Percentiles rank a stretch among this genome's conserved stretches.
Conservation (phyloP, 2,888 invertebrate genomes). For the Epiblema foenella region DNA sequence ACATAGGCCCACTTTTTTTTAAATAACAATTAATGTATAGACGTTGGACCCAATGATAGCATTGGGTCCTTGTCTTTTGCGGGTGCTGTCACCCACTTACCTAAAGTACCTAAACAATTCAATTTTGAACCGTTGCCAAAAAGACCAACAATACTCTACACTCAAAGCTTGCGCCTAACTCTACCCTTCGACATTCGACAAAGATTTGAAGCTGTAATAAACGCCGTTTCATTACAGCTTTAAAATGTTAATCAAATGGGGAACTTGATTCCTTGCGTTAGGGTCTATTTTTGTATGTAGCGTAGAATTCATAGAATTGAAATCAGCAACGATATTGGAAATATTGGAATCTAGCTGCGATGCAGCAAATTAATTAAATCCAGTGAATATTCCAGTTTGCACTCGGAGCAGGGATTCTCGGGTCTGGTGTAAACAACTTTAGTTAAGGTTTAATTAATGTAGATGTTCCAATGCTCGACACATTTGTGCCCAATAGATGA, state of each 20-base stretch:
- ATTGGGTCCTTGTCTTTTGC: no score
- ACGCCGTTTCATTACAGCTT: constrained; percentile 2
- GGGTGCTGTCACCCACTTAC: no score
- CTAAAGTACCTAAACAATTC: no score
- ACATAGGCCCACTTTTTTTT: no score
- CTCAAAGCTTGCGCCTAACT: neutral
- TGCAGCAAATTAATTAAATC: constrained; percentile 20
- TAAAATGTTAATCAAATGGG: no score
- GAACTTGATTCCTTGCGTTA: no score
- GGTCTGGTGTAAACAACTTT: neutral
- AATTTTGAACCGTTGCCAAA: no score
- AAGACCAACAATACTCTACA: neutral
- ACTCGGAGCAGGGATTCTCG: constrained; percentile 2
- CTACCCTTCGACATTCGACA: neutral
- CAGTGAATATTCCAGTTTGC: constrained; percentile 19
- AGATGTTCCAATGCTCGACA: no score
- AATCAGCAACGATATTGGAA: constrained; percentile 32
- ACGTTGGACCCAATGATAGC: no score
- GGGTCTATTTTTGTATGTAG: no score
- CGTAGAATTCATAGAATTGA: neutral
- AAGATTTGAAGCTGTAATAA: neutral
- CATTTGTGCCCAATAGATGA: no score
- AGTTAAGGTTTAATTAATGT: neutral
- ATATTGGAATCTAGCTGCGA: constrained; percentile 26
- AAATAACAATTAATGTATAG: no score